These are phyloP conservation scores for Pyrgilauda ruficollis DNA, from an alignment of 2,113 vertebrate species.

Conservation along the genomic window DNA sequence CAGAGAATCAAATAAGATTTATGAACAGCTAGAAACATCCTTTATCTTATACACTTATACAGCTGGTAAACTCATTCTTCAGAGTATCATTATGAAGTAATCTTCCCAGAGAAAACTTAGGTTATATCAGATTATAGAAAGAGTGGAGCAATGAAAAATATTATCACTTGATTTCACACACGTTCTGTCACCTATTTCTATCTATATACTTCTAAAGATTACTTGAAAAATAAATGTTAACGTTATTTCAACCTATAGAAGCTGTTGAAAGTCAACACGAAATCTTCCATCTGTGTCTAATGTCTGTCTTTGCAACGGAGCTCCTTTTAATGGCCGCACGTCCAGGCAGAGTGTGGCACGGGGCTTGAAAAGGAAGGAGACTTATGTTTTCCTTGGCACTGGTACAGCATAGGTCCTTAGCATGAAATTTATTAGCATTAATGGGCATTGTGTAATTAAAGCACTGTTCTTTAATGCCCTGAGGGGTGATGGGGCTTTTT, in stretches of 20 bases:
- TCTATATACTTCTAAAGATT: background rate
- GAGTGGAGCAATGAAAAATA: background rate
- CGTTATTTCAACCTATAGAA: background rate
- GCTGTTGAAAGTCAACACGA: background rate
- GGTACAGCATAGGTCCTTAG: background rate
- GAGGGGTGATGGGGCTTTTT: background rate
- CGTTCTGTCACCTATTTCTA: background rate
- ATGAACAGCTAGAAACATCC: background rate
- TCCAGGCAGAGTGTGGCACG: background rate
- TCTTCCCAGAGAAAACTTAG: background rate
- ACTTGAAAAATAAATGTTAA: background rate
- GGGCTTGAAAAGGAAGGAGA: background rate
- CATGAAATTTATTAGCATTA: slow-evolving; percentile 38
- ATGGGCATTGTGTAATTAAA: slow-evolving; percentile 30
- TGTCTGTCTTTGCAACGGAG: accelerated
- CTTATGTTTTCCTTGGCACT: background rate
- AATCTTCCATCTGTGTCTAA: background rate
- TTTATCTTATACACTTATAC: background rate
- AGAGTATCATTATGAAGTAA: background rate
- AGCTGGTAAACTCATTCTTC: background rate
- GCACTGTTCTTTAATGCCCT: slow-evolving; percentile 1
- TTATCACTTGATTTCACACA: background rate
- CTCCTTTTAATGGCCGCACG: background rate
- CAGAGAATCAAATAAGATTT: background rate
- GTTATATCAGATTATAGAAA: background rate